Base-by-base conservation (phyloP, 37 sponge, comb jelly and placozoan species). In the Petrosia ficiformis region DNA sequence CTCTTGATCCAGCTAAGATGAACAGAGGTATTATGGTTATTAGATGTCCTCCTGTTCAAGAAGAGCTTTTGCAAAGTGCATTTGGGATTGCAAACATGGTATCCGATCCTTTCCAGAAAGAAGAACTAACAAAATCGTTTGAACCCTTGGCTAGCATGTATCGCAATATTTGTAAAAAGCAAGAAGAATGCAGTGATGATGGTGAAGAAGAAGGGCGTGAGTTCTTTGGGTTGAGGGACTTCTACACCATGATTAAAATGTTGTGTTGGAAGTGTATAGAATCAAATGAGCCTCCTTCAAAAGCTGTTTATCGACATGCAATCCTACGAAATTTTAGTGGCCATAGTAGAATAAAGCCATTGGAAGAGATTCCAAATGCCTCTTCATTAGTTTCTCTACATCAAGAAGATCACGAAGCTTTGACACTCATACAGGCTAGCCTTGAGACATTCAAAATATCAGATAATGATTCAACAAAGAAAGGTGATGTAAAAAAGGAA, bases 1-100 rank as follows among this genome's bases (percentile, higher is more conserved):
- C 98, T 0, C 83, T 97, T 32, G 98, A 97, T 73, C 93, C 98
- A 37, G 98, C 98, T 37, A 97, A 97, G 77, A 97, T 97, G 98
- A 97, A 97, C 81, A 63, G 98, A 78, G 98, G 98, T 35, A 83
- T 96, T 31, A 89, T 92, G 85, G 79, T 96, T 14, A 87, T 84
- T 30, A 86, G 97, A 70, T 90, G 90, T 58, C 79, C 80, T 31
- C 97, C 97, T 37, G 81, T 72, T 58, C 40, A 24, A 28, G 43
- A 85, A 0, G 93, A 96, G 42, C 81, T 96, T 30, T 64, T 67
- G 3, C 1, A 79, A 28, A 96, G 93, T 89, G 97, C 97, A 21
- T 31, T 32, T 65, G 87, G 92, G 14, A 91, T 91, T 26, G 85
- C 87, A 43, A 74, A 77, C 19, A 83, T 68, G 69, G 68, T 38